Percentiles rank a stretch among this genome's conserved stretches.
Evolutionary conservation across 1,140 invertebrate genomes (phyloP).

Genomic region (Heliconius hewitsoni): DNA sequence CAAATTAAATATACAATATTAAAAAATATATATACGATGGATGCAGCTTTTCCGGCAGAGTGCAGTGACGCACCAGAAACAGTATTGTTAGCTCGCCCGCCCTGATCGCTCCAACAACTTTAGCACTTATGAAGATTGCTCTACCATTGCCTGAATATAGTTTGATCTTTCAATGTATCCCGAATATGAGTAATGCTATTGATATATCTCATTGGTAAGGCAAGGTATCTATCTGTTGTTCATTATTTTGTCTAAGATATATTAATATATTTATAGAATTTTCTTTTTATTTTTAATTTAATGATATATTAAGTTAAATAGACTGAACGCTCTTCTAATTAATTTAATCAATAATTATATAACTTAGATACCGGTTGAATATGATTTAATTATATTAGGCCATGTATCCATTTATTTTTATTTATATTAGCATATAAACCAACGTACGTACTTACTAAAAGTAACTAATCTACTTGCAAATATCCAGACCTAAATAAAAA

Average conservation of each 20-base stretch:
- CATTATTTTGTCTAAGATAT: too few species aligned
- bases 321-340: too few species aligned
- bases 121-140: constrained; percentile 64
- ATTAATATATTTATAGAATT: too few species aligned
- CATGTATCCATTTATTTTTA: too few species aligned
- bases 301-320: too few species aligned
- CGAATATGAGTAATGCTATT: constrained; percentile 20
- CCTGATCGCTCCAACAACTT: constrained; percentile 59
- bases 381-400: too few species aligned
- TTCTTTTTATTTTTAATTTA: too few species aligned
- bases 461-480: neutral
- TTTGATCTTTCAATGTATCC: constrained; percentile 38
- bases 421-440: too few species aligned
- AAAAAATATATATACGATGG: constrained; percentile 16
- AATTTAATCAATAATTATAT: too few species aligned
- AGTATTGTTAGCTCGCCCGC: constrained; percentile 57
- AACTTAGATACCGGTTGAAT: too few species aligned
- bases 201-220: neutral
- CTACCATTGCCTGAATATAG: constrained; percentile 46
- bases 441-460: too few species aligned
- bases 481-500: neutral
- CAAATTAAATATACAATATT: too few species aligned
- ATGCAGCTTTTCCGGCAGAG: constrained; percentile 36
- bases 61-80: constrained; percentile 51
- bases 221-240: neutral